Base-by-base conservation (phyloP, 2,113 vertebrate genomes). In the Stigmatopora argus region DNA sequence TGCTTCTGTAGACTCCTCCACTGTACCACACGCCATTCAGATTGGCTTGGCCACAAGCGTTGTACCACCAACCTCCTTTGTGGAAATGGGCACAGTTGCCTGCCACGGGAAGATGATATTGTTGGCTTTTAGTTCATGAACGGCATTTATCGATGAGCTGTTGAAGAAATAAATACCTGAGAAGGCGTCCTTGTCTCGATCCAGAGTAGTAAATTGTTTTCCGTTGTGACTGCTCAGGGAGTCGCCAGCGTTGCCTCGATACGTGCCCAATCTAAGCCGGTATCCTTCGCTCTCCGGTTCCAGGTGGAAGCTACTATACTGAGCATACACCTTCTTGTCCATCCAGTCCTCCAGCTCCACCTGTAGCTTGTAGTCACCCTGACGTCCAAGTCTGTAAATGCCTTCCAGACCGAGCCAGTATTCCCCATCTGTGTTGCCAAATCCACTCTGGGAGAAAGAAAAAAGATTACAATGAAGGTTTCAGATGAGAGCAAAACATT, bases 21-120 rank as follows among this genome's bases (percentile, higher is more conserved):
- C 91, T 84, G 89, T 99, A 97, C 97, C 97, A 99, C 8, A 99
- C 95, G 15, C 96, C 97, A 0, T 99, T 99, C 0, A 99, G 93
- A 78, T 99, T 99, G 34, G 94, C 90, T 73, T 99, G 97, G 19
- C 95, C 96, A 0, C 97, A 99, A 0, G 94, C 91, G 0, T 96
- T 98, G 91, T 98, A 99, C 97, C 97, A 99, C 97, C 97, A 99
- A 62, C 97, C 97, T 3, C 95, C 97, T 88, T 98, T 99, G 67
- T 98, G 94, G 80, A 98, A 98, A 78, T 99, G 94, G 13, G 97
- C 97, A 18, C 97, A 99, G 91, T 99, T 99, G 66, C 97, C 97
- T 99, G 86, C 38, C 12, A 58, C 3, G 70, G 67, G n/a, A 7
- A 46, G 80, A 71, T 15, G 12, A 1, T 1, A 4, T 7, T 41